Conservation (phyloP, 2,888 invertebrate species). For the Lasioglossum marginatum region DNA sequence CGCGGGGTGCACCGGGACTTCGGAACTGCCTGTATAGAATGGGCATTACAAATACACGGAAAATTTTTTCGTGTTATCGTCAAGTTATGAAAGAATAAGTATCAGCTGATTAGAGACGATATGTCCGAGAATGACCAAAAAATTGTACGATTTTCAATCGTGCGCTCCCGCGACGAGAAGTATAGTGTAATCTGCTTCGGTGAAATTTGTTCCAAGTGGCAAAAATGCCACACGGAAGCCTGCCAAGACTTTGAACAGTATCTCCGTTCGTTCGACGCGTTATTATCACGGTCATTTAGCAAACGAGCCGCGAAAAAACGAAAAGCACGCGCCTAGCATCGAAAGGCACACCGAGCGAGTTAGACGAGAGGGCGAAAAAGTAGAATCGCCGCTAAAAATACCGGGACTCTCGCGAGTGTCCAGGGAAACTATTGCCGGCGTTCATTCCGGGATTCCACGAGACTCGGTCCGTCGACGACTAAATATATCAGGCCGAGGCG, state of each 20-base stretch:
- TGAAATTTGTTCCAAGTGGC: too few relatives aligned
- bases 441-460: constrained; percentile 59
- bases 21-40: neutral
- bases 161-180: too few relatives aligned
- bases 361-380: constrained; percentile 45
- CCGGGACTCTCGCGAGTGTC: constrained; percentile 22
- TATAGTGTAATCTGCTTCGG: too few relatives aligned
- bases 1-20: neutral
- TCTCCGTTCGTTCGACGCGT: neutral
- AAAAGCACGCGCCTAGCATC: neutral
- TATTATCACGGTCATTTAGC: constrained; percentile 62
- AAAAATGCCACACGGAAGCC: neutral
- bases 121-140: too few relatives aligned
- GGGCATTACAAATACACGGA: too few relatives aligned
- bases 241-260: neutral
- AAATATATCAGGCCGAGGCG: constrained; percentile 72
- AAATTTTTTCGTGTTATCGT: too few relatives aligned
- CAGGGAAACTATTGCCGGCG: constrained; percentile 65
- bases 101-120: too few relatives aligned
- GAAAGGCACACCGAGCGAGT: constrained; percentile 6
- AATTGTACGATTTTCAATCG: too few relatives aligned
- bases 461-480: constrained; percentile 67
- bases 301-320: constrained; percentile 27
- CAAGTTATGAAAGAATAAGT: too few relatives aligned
- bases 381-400: constrained; percentile 72